These are phyloP conservation scores for Himalopsyche anomala DNA, from an alignment of 2,888 invertebrate species.

Conservation along the genomic window DNA sequence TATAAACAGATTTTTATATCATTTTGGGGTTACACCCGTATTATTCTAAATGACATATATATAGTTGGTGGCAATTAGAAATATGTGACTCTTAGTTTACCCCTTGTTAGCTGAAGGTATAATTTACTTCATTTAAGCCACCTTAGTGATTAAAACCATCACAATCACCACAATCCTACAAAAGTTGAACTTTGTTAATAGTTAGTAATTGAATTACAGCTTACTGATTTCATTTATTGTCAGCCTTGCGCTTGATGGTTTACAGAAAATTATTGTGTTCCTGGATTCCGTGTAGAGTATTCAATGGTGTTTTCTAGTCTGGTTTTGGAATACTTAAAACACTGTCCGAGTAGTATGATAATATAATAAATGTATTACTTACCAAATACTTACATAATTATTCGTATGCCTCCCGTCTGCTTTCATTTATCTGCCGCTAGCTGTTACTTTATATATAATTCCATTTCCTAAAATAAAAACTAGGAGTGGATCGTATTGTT, in stretches of 20 bases:
- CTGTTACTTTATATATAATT: neutral
- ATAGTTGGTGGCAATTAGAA: too few relatives aligned
- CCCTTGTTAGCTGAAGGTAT: too few relatives aligned
- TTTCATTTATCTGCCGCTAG: neutral
- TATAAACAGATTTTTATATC: too few relatives aligned
- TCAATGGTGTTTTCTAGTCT: conserved; percentile 29
- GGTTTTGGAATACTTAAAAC: conserved; percentile 28
- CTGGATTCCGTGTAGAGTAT: neutral
- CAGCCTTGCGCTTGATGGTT: neutral
- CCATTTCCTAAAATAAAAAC: conserved; percentile 16
- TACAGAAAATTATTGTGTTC: neutral
- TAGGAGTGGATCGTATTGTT: neutral
- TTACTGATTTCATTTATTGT: conserved; percentile 6
- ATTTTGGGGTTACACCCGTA: too few relatives aligned
- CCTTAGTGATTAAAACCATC: too few relatives aligned
- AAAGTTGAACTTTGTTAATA: conserved; percentile 12
- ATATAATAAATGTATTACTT: conserved; percentile 6
- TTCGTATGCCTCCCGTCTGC: conserved; percentile 1
- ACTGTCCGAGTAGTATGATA: neutral
- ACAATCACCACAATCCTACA: too few relatives aligned
- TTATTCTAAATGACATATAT: too few relatives aligned
- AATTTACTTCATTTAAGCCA: too few relatives aligned
- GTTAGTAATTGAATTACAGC: neutral
- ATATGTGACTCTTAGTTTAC: too few relatives aligned
- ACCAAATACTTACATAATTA: neutral